phyloP scores from a whole-genome alignment of 2,888 invertebrate genomes.

The Pollenia griseotomentosa region DNA sequence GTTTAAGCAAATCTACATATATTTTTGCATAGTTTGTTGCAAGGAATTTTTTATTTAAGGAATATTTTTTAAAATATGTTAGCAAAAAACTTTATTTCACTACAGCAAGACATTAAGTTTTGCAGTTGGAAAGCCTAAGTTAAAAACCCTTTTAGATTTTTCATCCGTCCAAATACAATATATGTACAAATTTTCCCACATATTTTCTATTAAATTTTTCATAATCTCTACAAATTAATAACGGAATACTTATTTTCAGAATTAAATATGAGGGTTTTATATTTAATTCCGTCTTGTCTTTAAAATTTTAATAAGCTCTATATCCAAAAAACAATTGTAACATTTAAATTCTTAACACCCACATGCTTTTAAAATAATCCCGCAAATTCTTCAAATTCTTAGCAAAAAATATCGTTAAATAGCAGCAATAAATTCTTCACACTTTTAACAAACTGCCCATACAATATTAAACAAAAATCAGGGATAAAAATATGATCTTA shows the following conservation, averaged over 20 bases:
- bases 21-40: no score
- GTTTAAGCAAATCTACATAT: no score
- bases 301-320: constrained; percentile 48
- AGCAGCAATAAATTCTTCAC: constrained; percentile 60
- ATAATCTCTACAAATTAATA: no score
- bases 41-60: no score
- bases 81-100: no score
- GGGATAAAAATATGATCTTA: constrained; percentile 54
- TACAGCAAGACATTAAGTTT: no score
- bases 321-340: constrained; percentile 62
- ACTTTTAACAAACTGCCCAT: constrained; percentile 65
- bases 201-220: no score
- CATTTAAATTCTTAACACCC: constrained; percentile 50
- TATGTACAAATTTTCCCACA: no score
- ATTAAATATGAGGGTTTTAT: no score
- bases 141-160: neutral
- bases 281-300: neutral
- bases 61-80: no score
- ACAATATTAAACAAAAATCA: constrained; percentile 59
- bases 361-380: constrained; percentile 34
- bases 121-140: no score
- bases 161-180: neutral
- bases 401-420: constrained; percentile 32
- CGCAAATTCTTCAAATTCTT: constrained; percentile 26
- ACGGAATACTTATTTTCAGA: no score